These are phyloP conservation scores for Melipona beecheii DNA, from an alignment of 2,888 invertebrate species.

Conservation along the genomic window DNA sequence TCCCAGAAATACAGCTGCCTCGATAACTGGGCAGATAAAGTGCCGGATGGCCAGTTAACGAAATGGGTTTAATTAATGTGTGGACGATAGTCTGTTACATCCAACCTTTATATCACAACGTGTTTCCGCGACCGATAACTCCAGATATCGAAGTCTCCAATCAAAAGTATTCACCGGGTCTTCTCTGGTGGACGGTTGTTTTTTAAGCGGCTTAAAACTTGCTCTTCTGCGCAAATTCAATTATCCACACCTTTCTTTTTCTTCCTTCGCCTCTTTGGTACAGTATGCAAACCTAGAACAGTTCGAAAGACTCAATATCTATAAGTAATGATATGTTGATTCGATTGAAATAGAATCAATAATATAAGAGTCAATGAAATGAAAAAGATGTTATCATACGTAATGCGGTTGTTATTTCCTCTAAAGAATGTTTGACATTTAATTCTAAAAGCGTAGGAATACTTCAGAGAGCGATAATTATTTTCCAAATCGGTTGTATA, in stretches of 20 bases:
- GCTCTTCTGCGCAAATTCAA: conserved; percentile 48
- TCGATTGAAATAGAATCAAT: conserved; percentile 32
- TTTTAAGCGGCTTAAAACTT: conserved; percentile 43
- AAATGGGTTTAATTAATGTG: neutral
- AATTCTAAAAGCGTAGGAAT: neutral
- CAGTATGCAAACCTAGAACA: no score
- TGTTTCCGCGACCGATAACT: neutral
- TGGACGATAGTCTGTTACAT: neutral
- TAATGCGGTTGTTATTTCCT: no score
- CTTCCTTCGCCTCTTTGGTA: neutral
- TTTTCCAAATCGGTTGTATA: no score
- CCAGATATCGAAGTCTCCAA: conserved; percentile 16
- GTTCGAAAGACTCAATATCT: neutral
- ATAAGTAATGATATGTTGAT: conserved; percentile 17
- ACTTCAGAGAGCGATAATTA: no score
- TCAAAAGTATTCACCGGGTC: conserved; percentile 35
- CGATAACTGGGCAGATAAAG: neutral
- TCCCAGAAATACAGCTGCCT: neutral
- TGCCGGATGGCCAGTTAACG: neutral
- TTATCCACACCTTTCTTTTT: conserved; percentile 19
- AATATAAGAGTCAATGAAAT: neutral
- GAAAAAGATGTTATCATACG: no score
- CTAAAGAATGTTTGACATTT: no score
- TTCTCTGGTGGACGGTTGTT: conserved; percentile 13
- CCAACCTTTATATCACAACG: neutral